Base-by-base conservation (phyloP, 2,113 vertebrate genomes). In the Phainopepla nitens region DNA sequence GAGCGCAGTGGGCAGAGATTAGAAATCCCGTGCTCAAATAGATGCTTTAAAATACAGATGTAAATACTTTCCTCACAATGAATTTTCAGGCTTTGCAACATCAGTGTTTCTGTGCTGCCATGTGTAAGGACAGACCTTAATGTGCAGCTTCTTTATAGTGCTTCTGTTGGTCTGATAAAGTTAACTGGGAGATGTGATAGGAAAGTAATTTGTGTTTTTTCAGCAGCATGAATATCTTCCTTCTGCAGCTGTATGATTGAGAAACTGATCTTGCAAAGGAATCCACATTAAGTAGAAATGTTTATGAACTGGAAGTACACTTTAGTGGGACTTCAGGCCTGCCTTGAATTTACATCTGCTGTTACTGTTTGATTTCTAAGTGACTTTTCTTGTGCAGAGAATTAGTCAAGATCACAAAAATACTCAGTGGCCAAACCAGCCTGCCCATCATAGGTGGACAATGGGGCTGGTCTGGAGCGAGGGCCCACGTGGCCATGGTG, bases 401-500 rank as follows among this genome's bases (percentile, higher is more conserved):
- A 61, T 87, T 66, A 64, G 15, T 64, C 51, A 24, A 36, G 35
- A 35, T 86, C 28, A 31, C 36, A 36, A 17, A 54, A 61, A 18
- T 19, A 31, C 4, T 39, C 20, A 16, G 31, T 0, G 2, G 47
- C 41, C 44, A 28, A 44, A 65, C 9, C 19, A 58, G 15, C 6
- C 24, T 51, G 11, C 31, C 77, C 10, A 1, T 54, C 4, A 0
- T 1, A 11, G 71, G 8, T 58, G 49, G 45, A 3, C 24, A 10
- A 42, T 7, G 13, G 21, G 77, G 29, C 73, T 70, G 12, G 5
- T 56, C 11, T 49, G 6, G 35, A 35, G n/a, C 0, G 4, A 57
- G 31, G 17, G n/a, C 29, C 41, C 31, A 1, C 0, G 0, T 69
- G 75, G 21, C 41, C 0, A 0, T 21, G 28, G 15, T 42, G 28